Evolutionary conservation across 1,140 invertebrate genomes (phyloP).

Genomic region (Onthophagus taurus): DNA sequence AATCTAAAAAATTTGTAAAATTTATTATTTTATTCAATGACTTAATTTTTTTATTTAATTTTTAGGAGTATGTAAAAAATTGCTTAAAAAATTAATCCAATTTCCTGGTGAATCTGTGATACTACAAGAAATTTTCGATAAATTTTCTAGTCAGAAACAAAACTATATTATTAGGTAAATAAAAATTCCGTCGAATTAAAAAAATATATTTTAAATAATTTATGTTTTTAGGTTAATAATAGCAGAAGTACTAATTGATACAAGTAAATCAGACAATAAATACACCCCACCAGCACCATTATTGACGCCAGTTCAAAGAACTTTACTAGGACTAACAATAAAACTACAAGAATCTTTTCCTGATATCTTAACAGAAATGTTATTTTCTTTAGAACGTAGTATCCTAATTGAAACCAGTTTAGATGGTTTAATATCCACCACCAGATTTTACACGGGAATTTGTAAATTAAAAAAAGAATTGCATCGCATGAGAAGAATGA

Average conservation of each 20-base stretch:
- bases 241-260: slow-evolving; percentile 18
- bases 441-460: slow-evolving; percentile 23
- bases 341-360: slow-evolving; percentile 17
- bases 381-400: slow-evolving; percentile 13
- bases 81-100: too few relatives aligned
- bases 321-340: slow-evolving; percentile 21
- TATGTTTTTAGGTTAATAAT: slow-evolving; percentile 22
- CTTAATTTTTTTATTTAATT: too few relatives aligned
- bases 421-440: slow-evolving; percentile 7
- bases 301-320: slow-evolving; percentile 26
- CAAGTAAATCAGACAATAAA: slow-evolving; percentile 20
- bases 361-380: slow-evolving; percentile 18
- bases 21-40: too few relatives aligned
- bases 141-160: too few relatives aligned
- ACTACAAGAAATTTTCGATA: too few relatives aligned
- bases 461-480: slow-evolving; percentile 24
- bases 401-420: slow-evolving; percentile 10
- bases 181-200: too few relatives aligned
- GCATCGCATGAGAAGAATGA: slow-evolving; percentile 24
- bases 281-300: slow-evolving; percentile 22
- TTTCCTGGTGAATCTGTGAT: too few relatives aligned
- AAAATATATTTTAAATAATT: too few relatives aligned
- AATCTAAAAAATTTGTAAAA: too few relatives aligned
- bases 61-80: too few relatives aligned
- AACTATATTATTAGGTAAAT: too few relatives aligned